These are phyloP conservation scores for Oreortyx pictus DNA, from an alignment of 2,797 vertebrate species.

Conservation along the genomic window DNA sequence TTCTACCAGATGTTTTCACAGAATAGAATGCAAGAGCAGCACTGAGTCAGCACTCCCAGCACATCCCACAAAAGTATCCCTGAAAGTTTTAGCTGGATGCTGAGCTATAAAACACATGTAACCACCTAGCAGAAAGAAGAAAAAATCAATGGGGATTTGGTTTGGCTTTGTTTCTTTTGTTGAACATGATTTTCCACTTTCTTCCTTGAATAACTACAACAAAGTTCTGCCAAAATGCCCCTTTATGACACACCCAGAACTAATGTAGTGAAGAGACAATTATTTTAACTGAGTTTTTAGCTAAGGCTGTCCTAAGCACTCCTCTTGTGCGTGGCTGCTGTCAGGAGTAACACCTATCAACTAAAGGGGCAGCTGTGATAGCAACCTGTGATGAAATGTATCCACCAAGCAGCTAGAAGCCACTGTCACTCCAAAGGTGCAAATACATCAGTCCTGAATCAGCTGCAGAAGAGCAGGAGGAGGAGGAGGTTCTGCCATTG, in stretches of 20 bases:
- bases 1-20: constrained; percentile 43
- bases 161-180: constrained; percentile 36
- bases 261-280: background rate
- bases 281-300: background rate
- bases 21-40: constrained; percentile 31
- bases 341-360: background rate
- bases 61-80: constrained; percentile 20
- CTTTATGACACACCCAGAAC: background rate
- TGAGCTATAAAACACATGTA: constrained; percentile 53
- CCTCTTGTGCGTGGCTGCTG: background rate
- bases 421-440: background rate
- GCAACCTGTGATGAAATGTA: background rate
- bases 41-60: constrained; percentile 47
- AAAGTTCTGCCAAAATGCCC: background rate
- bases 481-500: background rate
- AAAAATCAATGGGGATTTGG: constrained; percentile 22
- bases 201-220: background rate
- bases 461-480: too few species aligned
- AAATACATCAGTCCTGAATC: background rate
- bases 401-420: background rate
- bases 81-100: constrained; percentile 44
- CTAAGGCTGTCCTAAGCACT: background rate
- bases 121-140: constrained; percentile 36
- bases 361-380: background rate
- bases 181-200: constrained; percentile 49